Conservation (phyloP, 1,140 invertebrate genomes). For the Drusus annulatus region DNA sequence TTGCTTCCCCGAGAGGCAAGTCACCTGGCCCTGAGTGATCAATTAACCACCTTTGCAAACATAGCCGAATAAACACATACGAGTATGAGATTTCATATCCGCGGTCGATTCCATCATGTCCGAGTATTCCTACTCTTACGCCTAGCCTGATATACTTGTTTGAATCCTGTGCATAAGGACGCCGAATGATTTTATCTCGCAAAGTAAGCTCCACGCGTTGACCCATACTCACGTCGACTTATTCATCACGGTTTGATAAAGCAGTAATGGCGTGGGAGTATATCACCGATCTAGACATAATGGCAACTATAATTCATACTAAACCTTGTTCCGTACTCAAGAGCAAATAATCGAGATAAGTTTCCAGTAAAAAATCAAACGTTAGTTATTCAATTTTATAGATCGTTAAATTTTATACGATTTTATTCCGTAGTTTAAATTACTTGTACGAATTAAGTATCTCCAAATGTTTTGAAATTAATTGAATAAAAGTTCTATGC, state of each 20-base stretch:
- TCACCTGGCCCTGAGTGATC: no score
- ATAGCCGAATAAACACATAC: no score
- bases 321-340: background rate
- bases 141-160: constrained; percentile 1
- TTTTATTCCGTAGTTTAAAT: background rate
- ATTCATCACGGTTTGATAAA: constrained; percentile 24
- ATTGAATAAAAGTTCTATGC: background rate
- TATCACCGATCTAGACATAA: constrained; percentile 8
- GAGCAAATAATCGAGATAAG: constrained; percentile 13
- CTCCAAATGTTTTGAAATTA: background rate
- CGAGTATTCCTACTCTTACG: constrained; percentile 2
- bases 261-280: constrained; percentile 21
- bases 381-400: constrained; percentile 6
- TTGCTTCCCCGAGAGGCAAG: no score
- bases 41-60: no score
- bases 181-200: constrained; percentile 1
- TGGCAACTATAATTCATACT: constrained; percentile 27
- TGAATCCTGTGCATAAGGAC: constrained; percentile 14
- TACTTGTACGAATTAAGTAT: background rate
- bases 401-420: constrained; percentile 19
- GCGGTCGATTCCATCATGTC: background rate
- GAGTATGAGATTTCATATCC: background rate
- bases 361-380: background rate
- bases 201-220: constrained; percentile 7
- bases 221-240: constrained; percentile 11